Evolutionary conservation across 2,113 vertebrate genomes (phyloP).

Genomic region (Felis catus): DNA sequence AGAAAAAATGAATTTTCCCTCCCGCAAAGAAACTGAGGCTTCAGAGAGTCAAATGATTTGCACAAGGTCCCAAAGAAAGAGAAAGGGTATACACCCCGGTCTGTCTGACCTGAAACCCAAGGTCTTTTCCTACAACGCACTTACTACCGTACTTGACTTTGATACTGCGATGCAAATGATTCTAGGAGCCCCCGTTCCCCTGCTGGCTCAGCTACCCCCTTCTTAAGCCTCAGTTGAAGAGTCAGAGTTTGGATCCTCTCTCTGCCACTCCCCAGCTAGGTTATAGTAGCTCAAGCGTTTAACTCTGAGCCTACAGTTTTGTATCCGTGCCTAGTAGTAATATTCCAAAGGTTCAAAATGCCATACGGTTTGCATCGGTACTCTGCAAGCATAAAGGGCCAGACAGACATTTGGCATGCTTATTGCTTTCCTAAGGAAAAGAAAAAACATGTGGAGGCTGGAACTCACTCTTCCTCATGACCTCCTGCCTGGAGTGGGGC

Average conservation of each 20-base stretch:
- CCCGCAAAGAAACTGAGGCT: neutral
- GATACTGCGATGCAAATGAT: accelerated
- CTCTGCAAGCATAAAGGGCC: neutral
- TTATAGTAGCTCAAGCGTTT: neutral
- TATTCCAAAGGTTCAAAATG: neutral
- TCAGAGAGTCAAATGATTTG: neutral
- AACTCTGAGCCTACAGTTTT: neutral
- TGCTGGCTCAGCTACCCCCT: neutral
- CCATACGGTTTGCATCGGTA: neutral
- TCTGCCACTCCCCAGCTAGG: neutral
- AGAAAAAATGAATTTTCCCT: neutral
- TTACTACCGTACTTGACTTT: neutral
- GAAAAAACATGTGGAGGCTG: neutral
- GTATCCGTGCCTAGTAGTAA: neutral
- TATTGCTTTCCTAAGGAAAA: neutral
- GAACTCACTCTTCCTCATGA: neutral
- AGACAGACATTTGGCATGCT: neutral
- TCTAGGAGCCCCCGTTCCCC: neutral
- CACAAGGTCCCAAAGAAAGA: neutral
- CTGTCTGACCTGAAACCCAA: neutral
- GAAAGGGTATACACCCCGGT: neutral
- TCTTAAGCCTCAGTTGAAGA: neutral
- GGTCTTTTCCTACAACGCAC: neutral
- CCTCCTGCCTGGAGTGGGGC: no score
- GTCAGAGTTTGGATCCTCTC: neutral